These are phyloP conservation scores for Odontocolon sp. DNA, from an alignment of 2,888 invertebrate genomes.

Conservation along the genomic window DNA sequence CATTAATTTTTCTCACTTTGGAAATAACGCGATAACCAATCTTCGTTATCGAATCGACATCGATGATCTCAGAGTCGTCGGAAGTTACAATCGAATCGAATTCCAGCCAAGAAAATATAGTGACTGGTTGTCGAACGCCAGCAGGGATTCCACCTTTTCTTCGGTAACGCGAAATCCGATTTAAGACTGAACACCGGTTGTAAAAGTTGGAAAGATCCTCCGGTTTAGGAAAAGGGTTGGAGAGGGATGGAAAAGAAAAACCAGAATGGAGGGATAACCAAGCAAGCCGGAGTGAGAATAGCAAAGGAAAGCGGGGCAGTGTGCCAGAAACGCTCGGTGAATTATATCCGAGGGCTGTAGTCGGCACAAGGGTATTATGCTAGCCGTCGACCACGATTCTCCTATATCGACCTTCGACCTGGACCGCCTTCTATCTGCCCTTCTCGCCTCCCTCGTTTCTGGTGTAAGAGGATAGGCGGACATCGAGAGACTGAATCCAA, in stretches of 20 bases:
- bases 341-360: constrained; percentile 63
- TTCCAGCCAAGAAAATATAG: background rate
- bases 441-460: constrained; percentile 40
- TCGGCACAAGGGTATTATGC: constrained; percentile 62
- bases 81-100: constrained; percentile 1
- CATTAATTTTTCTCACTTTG: too few relatives aligned
- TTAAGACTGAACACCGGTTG: constrained; percentile 38
- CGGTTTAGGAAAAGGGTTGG: background rate
- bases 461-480: constrained; percentile 41
- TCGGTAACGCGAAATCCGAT: constrained; percentile 37
- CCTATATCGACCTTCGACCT: constrained; percentile 46
- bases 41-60: too few relatives aligned
- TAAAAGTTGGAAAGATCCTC: constrained; percentile 29
- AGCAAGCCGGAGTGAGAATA: background rate
- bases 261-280: constrained; percentile 18
- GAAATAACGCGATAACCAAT: too few relatives aligned
- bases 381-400: constrained; percentile 52
- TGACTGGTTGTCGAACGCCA: background rate
- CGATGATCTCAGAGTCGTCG: too few relatives aligned
- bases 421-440: constrained; percentile 40
- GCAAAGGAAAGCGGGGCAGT: constrained; percentile 51
- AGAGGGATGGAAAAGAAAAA: constrained; percentile 9
- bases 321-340: constrained; percentile 61
- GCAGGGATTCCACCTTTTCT: background rate
- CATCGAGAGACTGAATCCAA: constrained; percentile 2